phyloP scores from a whole-genome alignment of 2,888 invertebrate species.

The Heliconius hortense region DNA sequence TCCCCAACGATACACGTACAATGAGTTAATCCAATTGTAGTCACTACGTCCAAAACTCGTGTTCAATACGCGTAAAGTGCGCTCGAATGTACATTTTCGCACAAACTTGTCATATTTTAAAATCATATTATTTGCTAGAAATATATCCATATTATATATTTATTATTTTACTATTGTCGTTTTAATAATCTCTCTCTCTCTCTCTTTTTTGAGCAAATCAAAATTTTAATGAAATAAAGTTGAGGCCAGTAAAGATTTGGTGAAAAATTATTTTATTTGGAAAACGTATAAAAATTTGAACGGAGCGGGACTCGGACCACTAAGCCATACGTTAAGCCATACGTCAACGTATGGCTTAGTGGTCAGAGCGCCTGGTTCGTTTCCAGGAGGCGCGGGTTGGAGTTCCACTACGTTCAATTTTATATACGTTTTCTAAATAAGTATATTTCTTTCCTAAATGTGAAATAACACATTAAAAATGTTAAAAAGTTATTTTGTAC shows the following conservation, averaged over 20 bases:
- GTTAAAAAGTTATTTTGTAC: background rate
- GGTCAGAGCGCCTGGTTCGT: no score
- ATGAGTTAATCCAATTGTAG: slow-evolving; percentile 71
- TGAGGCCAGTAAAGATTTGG: background rate
- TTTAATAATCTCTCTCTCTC: background rate
- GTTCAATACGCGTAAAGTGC: slow-evolving; percentile 67
- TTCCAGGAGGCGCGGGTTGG: no score
- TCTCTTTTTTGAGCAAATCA: no score
- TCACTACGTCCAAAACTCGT: slow-evolving; percentile 62
- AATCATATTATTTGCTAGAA: slow-evolving; percentile 28
- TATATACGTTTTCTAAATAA: no score
- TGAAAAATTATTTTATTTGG: background rate
- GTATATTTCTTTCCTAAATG: no score
- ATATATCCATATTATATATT: background rate
- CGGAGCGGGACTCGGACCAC: no score
- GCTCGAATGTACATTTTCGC: slow-evolving; percentile 56
- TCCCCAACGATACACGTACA: slow-evolving; percentile 52
- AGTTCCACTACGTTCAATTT: no score
- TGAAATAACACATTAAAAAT: background rate
- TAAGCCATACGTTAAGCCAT: no score
- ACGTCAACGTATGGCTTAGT: no score
- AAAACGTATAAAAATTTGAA: no score
- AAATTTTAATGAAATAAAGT: background rate
- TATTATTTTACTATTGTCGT: background rate
- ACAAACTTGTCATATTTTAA: slow-evolving; percentile 32